Percentiles rank a stretch among this genome's conserved stretches.
Evolutionary conservation across 2,797 vertebrate genomes (phyloP).

Genomic region (Cossypha dichroa): DNA sequence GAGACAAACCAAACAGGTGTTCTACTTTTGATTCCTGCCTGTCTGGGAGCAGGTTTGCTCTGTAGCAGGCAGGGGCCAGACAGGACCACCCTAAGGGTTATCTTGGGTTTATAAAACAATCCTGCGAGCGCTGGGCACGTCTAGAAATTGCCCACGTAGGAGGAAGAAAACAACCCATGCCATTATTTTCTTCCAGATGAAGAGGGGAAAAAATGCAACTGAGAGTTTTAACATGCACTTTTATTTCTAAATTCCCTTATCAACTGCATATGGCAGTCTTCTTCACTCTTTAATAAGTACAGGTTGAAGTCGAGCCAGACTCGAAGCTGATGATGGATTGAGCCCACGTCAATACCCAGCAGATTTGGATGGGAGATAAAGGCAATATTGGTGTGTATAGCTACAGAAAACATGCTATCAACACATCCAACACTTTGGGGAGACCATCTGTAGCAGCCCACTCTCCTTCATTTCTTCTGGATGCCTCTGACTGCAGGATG

Average conservation of each 20-base stretch:
- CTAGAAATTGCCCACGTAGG: rapidly evolving
- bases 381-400: background rate
- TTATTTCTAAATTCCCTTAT: background rate
- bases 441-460: background rate
- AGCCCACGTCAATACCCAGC: background rate
- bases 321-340: background rate
- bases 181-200: background rate
- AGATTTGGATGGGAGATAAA: background rate
- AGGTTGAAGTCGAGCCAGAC: background rate
- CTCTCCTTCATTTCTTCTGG: background rate
- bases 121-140: background rate
- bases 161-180: background rate
- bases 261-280: background rate
- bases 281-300: background rate
- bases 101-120: background rate
- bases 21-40: background rate
- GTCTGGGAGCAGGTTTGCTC: background rate
- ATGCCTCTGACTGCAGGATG: background rate
- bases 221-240: background rate
- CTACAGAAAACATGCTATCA: background rate
- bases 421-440: background rate
- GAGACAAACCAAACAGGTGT: background rate
- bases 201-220: background rate
- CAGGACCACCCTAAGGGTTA: background rate
- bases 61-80: background rate